These are phyloP conservation scores for Carpatolechia fugitivella DNA, from an alignment of 2,888 invertebrate genomes.

Conservation along the genomic window DNA sequence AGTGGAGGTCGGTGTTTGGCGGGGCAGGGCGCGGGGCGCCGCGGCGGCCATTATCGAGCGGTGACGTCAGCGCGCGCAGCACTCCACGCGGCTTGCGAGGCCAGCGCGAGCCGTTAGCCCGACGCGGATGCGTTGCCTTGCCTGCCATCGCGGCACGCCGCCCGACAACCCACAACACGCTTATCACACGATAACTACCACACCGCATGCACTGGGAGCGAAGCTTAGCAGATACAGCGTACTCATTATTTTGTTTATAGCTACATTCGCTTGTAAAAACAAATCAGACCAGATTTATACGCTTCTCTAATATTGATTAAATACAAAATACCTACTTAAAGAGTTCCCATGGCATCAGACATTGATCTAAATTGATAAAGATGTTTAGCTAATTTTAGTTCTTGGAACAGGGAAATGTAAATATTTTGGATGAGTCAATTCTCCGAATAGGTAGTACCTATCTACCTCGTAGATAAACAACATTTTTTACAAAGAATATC, in stretches of 20 bases:
- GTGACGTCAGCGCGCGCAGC: conserved; percentile 80
- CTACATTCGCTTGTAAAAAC: neutral
- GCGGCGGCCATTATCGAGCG: conserved; percentile 76
- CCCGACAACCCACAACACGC: conserved; percentile 43
- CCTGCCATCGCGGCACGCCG: conserved; percentile 34
- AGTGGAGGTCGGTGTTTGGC: conserved; percentile 34
- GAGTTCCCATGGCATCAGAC: no score
- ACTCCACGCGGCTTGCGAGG: conserved; percentile 43
- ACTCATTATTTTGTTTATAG: neutral
- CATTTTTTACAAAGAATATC: conserved; percentile 12
- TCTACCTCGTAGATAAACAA: neutral
- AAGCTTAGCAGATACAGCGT: conserved; percentile 31
- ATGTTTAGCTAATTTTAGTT: neutral
- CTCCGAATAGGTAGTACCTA: conserved; percentile 2
- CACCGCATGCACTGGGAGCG: conserved; percentile 19
- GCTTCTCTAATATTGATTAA: no score
- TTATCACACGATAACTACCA: conserved; percentile 55
- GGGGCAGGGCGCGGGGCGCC: conserved; percentile 38
- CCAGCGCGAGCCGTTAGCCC: conserved; percentile 63
- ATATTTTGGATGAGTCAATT: conserved; percentile 9
- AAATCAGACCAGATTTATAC: neutral
- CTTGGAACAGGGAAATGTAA: conserved; percentile 9
- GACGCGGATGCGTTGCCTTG: conserved; percentile 74
- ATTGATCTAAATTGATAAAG: neutral
- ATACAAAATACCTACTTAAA: no score